Percentiles rank a stretch among this genome's conserved stretches.
Conservation (phyloP, 2,797 vertebrate species). For the Helicolenus hilgendorfi region DNA sequence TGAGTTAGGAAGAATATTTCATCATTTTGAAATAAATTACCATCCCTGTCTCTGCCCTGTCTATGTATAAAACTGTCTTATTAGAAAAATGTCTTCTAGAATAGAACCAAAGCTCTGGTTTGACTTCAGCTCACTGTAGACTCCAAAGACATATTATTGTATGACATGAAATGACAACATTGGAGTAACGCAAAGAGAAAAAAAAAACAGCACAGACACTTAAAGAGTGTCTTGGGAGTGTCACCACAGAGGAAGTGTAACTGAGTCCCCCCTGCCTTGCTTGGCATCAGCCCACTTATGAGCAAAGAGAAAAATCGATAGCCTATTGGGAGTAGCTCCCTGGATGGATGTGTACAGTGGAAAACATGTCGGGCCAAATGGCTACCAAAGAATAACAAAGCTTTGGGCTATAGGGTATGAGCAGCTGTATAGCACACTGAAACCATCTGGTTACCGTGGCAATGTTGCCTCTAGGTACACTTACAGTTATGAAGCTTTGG, state of each 20-base stretch:
- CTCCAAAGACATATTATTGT: neutral
- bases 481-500: neutral
- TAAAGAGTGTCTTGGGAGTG: neutral
- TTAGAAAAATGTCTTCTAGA: neutral
- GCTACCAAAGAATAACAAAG: slow-evolving; percentile 3
- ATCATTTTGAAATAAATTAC: too few relatives aligned
- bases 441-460: neutral
- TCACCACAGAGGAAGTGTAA: slow-evolving; percentile 9
- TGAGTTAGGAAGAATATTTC: too few relatives aligned
- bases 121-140: neutral
- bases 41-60: neutral
- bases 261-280: neutral
- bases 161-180: neutral
- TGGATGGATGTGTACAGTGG: neutral
- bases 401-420: neutral
- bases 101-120: neutral
- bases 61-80: neutral
- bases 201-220: neutral
- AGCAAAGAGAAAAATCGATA: slow-evolving; percentile 54
- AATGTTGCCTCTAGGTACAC: neutral
- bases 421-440: neutral
- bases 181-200: neutral
- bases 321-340: slow-evolving; percentile 21
- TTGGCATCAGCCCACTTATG: slow-evolving; percentile 17
- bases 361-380: slow-evolving; percentile 22